Evolutionary conservation across 2,888 invertebrate genomes (phyloP), one percentile per base, ranked within the genome.

Genomic region (Tachystola acroxantha): DNA sequence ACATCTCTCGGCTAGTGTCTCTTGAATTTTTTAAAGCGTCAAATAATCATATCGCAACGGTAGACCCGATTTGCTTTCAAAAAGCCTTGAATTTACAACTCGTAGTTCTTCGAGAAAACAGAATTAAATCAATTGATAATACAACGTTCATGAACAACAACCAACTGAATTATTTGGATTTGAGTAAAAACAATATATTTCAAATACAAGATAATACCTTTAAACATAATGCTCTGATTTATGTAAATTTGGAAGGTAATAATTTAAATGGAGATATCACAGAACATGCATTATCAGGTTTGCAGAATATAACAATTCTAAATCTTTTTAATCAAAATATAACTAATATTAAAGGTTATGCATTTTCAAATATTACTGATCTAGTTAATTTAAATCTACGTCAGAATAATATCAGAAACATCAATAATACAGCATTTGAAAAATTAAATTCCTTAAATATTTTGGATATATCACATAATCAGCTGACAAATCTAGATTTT

Each of bases 401-500:
- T 42, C 53, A 26, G 12, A 85, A 85, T 40, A 29, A 32, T 33
- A 75, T 85, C 30, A 34, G 36, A 10, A 10, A 29, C 3, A 50
- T 84, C 4, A 68, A 69, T 30, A 63, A 59, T 16, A 40, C 53
- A 0, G 59, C 68, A 39, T 81, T 82, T 45, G 31, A 41, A 11
- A 58, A 59, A 22, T 44, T 49, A 27, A 32, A 16, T 16, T 44
- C 54, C 7, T 32, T 84, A 3, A 45, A 32, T 7, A 33, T 64
- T 24, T 54, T 82, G 39, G 80, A 84, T 43, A 13, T 84, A 1
- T 82, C 85, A 1, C 40, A 53, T 43, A 85, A 85, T 32, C 51
- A 53, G 7, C 40, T 85, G 25, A 33, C 45, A 1, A 28, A 50
- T 37, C 25, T 82, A 19, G n/a, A 53, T 34, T 84, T 78, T 45